Conservation (phyloP, 2,888 invertebrate species). For the Hymenopus coronatus region DNA sequence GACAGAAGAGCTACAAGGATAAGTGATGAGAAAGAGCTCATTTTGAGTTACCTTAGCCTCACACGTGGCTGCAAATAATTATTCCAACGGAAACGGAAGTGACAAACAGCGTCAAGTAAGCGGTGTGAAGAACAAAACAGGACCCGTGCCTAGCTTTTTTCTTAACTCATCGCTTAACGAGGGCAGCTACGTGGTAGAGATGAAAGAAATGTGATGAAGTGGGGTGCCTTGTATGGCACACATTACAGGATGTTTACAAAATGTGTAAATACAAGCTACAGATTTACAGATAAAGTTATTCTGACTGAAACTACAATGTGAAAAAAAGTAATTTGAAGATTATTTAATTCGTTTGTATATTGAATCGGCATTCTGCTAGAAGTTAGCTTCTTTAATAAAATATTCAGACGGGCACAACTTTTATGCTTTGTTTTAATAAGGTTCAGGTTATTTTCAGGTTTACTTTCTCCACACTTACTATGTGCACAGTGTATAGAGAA, state of each 20-base stretch:
- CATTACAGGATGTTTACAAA: not conserved
- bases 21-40: not conserved
- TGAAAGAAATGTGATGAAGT: not conserved
- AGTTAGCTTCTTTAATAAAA: too few species aligned
- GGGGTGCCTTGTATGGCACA: not conserved
- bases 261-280: not conserved
- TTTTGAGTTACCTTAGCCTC: not conserved
- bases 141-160: not conserved
- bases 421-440: too few species aligned
- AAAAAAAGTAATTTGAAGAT: too few species aligned
- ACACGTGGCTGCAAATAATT: not conserved
- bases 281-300: too few species aligned
- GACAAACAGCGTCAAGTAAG: not conserved
- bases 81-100: not conserved
- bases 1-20: too few species aligned
- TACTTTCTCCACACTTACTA: too few species aligned
- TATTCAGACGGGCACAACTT: too few species aligned
- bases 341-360: too few species aligned
- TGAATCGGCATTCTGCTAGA: too few species aligned
- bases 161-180: not conserved
- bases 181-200: not conserved
- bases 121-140: not conserved
- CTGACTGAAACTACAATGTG: too few species aligned
- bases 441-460: too few species aligned
- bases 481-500: too few species aligned